phyloP scores from a whole-genome alignment of 2,888 invertebrate species.

The Sphaerophoria taeniata region DNA sequence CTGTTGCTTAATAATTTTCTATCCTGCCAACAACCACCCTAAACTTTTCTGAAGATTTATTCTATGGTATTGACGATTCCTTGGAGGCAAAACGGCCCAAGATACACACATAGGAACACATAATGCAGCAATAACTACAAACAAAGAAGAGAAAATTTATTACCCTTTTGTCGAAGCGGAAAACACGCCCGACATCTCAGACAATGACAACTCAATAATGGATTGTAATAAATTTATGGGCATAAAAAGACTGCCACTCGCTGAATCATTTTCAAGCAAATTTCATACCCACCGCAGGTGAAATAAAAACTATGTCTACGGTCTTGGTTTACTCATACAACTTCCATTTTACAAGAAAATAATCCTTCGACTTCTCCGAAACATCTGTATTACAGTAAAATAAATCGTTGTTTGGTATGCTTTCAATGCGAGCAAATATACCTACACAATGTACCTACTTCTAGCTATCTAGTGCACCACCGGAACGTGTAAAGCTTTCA shows the following conservation, averaged over 20 bases:
- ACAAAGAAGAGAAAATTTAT: slow-evolving; percentile 62
- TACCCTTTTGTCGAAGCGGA: slow-evolving; percentile 71
- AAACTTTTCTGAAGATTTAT: slow-evolving; percentile 55
- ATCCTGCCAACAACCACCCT: slow-evolving; percentile 44
- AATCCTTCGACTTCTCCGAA: slow-evolving; percentile 38
- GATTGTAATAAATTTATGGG: slow-evolving; percentile 69
- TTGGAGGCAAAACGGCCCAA: too few relatives aligned
- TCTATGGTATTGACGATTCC: too few relatives aligned
- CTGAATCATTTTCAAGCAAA: slow-evolving; percentile 34
- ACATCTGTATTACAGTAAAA: slow-evolving; percentile 64
- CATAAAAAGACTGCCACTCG: slow-evolving; percentile 58
- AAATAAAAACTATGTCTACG: slow-evolving; percentile 16
- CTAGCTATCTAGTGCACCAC: slow-evolving; percentile 3
- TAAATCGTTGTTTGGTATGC: slow-evolving; percentile 73
- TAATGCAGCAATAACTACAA: not conserved
- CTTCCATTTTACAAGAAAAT: slow-evolving; percentile 53
- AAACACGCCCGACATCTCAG: slow-evolving; percentile 73
- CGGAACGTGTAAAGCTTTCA: slow-evolving; percentile 44
- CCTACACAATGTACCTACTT: slow-evolving; percentile 1
- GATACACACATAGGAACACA: not conserved
- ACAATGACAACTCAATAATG: slow-evolving; percentile 74
- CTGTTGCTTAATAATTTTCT: slow-evolving; percentile 38
- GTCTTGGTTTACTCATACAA: not conserved
- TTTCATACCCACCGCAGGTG: slow-evolving; percentile 52
- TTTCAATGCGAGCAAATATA: slow-evolving; percentile 40